Evolutionary conservation across 2,113 vertebrate genomes (phyloP), one percentile per base, ranked within the genome.

Genomic region (Bufo bufo): DNA sequence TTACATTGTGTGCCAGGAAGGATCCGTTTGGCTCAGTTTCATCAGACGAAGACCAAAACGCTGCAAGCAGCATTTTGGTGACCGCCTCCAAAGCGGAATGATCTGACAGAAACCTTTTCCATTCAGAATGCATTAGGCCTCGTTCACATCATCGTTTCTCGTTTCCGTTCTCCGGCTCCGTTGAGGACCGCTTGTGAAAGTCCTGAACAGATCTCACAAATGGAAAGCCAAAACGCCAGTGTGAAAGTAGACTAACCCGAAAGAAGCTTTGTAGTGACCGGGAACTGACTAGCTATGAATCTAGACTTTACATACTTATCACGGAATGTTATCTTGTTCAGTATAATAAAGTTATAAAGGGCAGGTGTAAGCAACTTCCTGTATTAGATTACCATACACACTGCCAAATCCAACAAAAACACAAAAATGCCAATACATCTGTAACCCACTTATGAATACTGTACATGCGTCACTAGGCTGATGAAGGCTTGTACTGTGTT

Each of bases 401-500:
- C 61, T 69, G 81, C 63, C 81, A 83, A 69, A 63, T 69, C 20
- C 63, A 65, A 83, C 20, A 83, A 69, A 82, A 66, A 82, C 19
- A 84, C 50, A 84, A 72, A 14, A 13, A 56, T 58, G 8, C 6
- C 50, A 17, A 13, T 58, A 74, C 52, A 56, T 59, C 33, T 1
- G 69, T 69, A 83, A 85, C 69, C 83, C 83, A 56, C 83, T 47
- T 56, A 50, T 43, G 63, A 8, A 75, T 74, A 85, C 33, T 33
- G 33, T 1, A 33, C 66, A 71, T 47, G 69, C 54, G 52, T 59
- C 69, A 65, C 69, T 58, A n/a, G 20, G 52, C 20, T 61, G 69
- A 74, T 91, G 69, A 91, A 89, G 82, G 83, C 82, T 88, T 49
- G 89, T 85, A 89, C 43, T 77, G 82, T 77, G 82, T 87, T 92